phyloP scores from a whole-genome alignment of 1,140 invertebrate species.

The Tyrophagus putrescentiae region DNA sequence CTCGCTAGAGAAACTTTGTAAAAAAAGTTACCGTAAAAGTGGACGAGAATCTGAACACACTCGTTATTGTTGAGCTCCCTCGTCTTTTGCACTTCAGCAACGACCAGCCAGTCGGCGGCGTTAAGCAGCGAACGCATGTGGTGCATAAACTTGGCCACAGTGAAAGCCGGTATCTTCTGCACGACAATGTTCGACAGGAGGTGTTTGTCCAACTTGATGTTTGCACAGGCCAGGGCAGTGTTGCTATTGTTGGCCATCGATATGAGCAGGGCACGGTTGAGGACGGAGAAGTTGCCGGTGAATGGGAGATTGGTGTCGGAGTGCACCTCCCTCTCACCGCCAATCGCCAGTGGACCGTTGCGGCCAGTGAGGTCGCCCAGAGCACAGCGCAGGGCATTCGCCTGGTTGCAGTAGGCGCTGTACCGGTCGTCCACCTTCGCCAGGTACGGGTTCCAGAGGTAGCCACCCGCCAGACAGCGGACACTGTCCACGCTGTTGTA shows the following conservation, averaged over 20 bases:
- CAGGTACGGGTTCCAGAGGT: constrained; percentile 82
- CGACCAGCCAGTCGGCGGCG: constrained; percentile 70
- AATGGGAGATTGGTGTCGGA: constrained; percentile 75
- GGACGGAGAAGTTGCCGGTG: constrained; percentile 43
- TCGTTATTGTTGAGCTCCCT: constrained; percentile 55
- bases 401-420: constrained; percentile 61
- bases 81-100: constrained; percentile 60
- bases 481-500: constrained; percentile 58
- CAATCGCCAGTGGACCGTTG: constrained; percentile 65
- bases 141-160: constrained; percentile 60
- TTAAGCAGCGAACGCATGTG: constrained; percentile 65
- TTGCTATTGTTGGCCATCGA: constrained; percentile 49
- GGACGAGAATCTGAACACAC: constrained; percentile 71
- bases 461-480: constrained; percentile 72
- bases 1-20: not conserved
- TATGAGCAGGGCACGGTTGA: constrained; percentile 71
- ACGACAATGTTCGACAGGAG: constrained; percentile 79
- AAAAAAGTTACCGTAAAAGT: constrained; percentile 52
- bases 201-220: constrained; percentile 75
- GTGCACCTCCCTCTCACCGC: constrained; percentile 56
- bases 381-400: constrained; percentile 74
- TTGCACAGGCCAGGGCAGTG: constrained; percentile 69
- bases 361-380: constrained; percentile 78
- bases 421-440: constrained; percentile 78
- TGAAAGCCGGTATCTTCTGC: constrained; percentile 66